Base-by-base conservation (phyloP, 2,888 invertebrate species). In the Morpho achilles region DNA sequence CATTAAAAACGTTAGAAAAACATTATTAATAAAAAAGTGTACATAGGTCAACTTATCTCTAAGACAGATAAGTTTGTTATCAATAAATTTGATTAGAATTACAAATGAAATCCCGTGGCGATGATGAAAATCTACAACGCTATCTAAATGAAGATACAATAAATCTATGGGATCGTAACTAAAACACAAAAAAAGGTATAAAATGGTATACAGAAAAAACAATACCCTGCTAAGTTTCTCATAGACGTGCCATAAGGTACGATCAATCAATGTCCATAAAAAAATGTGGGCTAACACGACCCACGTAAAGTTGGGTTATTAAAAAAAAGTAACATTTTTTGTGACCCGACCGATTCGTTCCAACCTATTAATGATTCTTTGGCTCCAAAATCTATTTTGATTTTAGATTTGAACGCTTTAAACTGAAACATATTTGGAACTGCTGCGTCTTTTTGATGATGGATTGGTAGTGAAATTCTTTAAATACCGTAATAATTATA, bases 201-300 rank as follows among this genome's bases (percentile, higher is more conserved):
- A 77, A 80, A 80, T 78, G 76, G 72, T 61, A 63, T 62, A 59
- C n/a, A 51, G 47, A 61, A 87, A 87, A 87, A 85, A 84, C 82
- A 83, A 83, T 82, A 72, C 78, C 82, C 80, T 71, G 75, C 82
- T 71, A 80, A 75, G 81, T 78, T 85, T 82, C 87, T 82, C 85
- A 87, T 84, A 87, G 84, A 77, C 76, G 71, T 77, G 75, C 80
- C 79, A 84, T 84, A 86, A 87, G 82, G 88, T 82, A 81, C 85
- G 85, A 89, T 89, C 88, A 87, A 89, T 89, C 89, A 89, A 88
- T 83, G 89, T 87, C 89, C 80, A 79, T 80, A 81, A 80, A 67
- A 82, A 84, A 81, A 83, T 87, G 88, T 87, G 84, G 79, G 79
- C 73, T 69, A 77, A 78, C 79, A 75, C 86, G 87, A 86, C 88